These are phyloP conservation scores for Tursiops truncatus DNA, from an alignment of 2,113 vertebrate species.

Conservation along the genomic window DNA sequence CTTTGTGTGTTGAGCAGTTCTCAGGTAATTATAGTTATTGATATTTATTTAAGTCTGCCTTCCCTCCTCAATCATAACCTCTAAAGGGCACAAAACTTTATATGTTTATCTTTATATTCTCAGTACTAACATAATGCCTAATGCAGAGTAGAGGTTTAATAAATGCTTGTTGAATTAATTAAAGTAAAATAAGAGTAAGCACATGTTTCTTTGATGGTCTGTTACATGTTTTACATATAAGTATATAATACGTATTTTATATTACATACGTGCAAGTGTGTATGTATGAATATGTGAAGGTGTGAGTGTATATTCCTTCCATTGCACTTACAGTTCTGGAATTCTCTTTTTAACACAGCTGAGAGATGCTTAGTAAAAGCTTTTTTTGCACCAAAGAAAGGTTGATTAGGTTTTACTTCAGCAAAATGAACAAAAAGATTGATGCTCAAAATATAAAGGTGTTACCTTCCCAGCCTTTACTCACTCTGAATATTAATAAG, in stretches of 20 bases:
- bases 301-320: background rate
- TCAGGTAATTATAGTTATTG: background rate
- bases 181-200: background rate
- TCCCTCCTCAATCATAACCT: background rate
- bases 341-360: background rate
- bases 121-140: background rate
- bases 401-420: conserved; percentile 67
- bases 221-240: background rate
- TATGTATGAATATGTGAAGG: background rate
- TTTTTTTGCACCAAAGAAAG: conserved; percentile 53
- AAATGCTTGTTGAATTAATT: background rate
- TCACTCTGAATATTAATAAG: conserved; percentile 62
- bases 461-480: conserved; percentile 52
- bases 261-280: background rate
- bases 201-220: background rate
- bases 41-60: background rate
- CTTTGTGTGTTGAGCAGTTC: background rate
- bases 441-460: conserved; percentile 68
- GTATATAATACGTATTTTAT: background rate
- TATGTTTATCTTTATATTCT: background rate
- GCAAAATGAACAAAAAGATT: conserved; percentile 67
- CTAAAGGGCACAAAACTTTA: background rate
- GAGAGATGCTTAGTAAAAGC: conserved; percentile 49
- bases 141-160: background rate
- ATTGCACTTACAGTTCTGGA: conserved; percentile 3